Base-by-base conservation (phyloP, 23 tunicate species). In the Halocynthia roretzi region DNA sequence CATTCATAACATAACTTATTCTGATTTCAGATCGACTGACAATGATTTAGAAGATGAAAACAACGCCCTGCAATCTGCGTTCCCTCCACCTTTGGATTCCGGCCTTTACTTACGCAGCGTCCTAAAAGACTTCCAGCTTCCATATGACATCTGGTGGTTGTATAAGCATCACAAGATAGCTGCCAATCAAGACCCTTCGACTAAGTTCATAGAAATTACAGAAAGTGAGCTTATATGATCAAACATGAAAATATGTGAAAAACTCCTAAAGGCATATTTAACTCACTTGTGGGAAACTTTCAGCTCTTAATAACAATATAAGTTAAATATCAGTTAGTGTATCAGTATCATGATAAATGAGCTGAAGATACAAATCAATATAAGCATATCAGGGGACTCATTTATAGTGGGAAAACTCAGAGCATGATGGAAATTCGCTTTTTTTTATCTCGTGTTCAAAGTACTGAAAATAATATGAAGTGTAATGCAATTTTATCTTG, bases 71-170 rank as follows among this genome's bases (percentile, higher is more conserved):
- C 75, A 68, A 15, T 23, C 72, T 49, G 10, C 21, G 53, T 58
- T 88, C 56, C 97, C 90, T 12, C 81, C 84, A 44, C 97, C 97
- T 6, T 17, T 62, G 10, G 81, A 91, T 56, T 78, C 97, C 6
- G 84, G 83, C 60, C 50, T 70, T 50, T 65, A 75, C 57, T 54
- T 91, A 40, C 72, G 85, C 23, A 51, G 75, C 69, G 21, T 54
- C 7, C 72, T 40, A 8, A 68, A 65, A 54, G 82, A 86, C 67
- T 92, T 92, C 68, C 92, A 86, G 67, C 85, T 92, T 62, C 87
- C 98, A 5, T 88, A 81, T 75, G 78, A 86, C 71, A 61, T 82
- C 5, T 92, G 92, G 92, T 73, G 80, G 61, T 61, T 73, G 84
- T 81, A 77, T 67, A 81, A 66, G 62, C 75, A 63, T 12, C 71